Evolutionary conservation across 2,888 invertebrate genomes (phyloP), one percentile per base, ranked within the genome.

Genomic region (Eilema sororculum): DNA sequence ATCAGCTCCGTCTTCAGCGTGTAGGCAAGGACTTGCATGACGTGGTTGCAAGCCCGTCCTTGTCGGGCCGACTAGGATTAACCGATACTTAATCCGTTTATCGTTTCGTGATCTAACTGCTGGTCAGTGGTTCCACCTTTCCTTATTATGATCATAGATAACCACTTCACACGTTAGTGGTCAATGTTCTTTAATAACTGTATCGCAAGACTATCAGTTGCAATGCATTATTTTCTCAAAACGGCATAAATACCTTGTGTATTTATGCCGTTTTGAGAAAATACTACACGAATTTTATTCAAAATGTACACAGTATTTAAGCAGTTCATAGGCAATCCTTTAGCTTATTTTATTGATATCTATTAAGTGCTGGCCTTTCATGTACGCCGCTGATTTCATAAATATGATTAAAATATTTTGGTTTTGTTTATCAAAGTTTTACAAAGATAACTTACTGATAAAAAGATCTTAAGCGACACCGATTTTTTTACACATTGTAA

Each of bases 1-100:
- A 82, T 82, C 80, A 79, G 75, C 57, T 73, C 68, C 72, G 72
- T 73, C 70, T 79, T 78, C 82, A 84, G 81, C 75, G 73, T 78
- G 80, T 81, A 78, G 67, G 77, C 78, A 72, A 76, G 73, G 75
- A 76, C 81, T 81, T 82, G 76, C 71, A 73, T 73, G 65, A 75
- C 62, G 62, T 68, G 71, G 57, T 63, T 20, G 25, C 46, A 57
- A 71, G 41, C 63, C 56, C 41, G 58, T 63, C 67, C 72, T 60
- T 77, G 71, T 46, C 70, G 60, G 69, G 65, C 58, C 37, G 63
- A 62, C 75, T 67, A 65, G 74, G 73, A 77, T 74, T 77, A 75
- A 68, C 75, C 73, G 73, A 75, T 72, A 67, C 65, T 73, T 76
- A 80, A 80, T 82, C 73, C 72, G 62, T 73, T 74, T 82, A 82